Conservation (phyloP, 2,113 vertebrate species). For the Probosciger aterrimus region DNA sequence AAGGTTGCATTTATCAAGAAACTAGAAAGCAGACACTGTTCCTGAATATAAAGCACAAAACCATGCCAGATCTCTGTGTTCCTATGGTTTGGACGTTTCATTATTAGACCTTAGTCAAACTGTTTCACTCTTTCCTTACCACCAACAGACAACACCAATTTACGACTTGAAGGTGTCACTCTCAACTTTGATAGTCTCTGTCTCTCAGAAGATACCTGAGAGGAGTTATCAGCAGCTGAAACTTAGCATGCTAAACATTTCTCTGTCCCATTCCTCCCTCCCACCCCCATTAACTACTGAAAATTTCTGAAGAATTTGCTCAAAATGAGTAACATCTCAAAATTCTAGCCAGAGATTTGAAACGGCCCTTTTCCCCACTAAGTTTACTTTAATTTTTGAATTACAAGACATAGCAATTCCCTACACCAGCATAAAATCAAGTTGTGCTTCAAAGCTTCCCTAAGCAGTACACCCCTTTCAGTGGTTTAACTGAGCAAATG, state of each 20-base stretch:
- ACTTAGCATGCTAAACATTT: not conserved
- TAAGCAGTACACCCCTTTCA: not conserved
- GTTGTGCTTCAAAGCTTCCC: not conserved
- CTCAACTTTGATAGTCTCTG: not conserved
- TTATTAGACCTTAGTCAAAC: not conserved
- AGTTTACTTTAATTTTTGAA: not conserved
- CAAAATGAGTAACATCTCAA: not conserved
- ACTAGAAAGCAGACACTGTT: constrained; percentile 14
- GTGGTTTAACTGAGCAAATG: not conserved
- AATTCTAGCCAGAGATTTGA: not conserved
- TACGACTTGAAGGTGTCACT: not conserved
- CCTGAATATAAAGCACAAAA: constrained; percentile 8
- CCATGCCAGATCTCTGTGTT: not conserved
- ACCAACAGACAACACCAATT: not conserved
- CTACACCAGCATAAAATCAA: not conserved
- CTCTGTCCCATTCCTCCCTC: not conserved
- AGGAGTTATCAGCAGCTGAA: not conserved
- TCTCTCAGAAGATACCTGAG: not conserved
- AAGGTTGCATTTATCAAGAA: not conserved
- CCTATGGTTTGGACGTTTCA: not conserved
- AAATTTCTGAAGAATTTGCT: not conserved
- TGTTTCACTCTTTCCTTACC: not conserved
- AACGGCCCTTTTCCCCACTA: not conserved
- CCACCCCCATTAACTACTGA: not conserved
- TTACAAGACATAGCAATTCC: not conserved